Evolutionary conservation across 1,140 invertebrate genomes (phyloP).

Genomic region (Globodera rostochiensis): DNA sequence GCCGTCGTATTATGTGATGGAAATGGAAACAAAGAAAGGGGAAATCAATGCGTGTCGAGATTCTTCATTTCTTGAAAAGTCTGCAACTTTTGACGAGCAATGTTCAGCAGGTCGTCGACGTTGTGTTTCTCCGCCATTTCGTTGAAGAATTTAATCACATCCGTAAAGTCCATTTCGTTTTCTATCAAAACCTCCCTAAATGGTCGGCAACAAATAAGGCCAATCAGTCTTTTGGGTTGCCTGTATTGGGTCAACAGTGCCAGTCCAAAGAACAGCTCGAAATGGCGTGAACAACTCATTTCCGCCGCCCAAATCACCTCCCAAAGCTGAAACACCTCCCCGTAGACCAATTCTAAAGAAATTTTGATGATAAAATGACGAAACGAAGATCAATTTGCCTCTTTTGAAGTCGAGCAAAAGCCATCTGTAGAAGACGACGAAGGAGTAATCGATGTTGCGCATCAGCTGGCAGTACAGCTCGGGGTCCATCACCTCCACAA

Average conservation of each 20-base stretch:
- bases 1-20: too few species aligned
- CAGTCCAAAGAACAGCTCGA: conserved; percentile 88
- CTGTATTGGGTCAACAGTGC: conserved; percentile 87
- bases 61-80: conserved; percentile 41
- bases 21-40: too few species aligned
- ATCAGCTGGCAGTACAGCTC: conserved; percentile 92
- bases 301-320: conserved; percentile 91
- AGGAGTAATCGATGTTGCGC: conserved; percentile 91
- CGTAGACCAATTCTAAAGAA: conserved; percentile 79
- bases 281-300: conserved; percentile 81
- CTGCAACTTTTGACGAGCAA: conserved; percentile 46
- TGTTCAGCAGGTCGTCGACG: conserved; percentile 39
- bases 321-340: conserved; percentile 89
- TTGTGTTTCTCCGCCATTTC: conserved; percentile 58
- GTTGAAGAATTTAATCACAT: conserved; percentile 79
- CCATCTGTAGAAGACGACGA: conserved; percentile 84
- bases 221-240: conserved; percentile 85
- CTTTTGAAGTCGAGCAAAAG: conserved; percentile 79
- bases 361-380: background rate
- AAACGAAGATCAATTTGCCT: conserved; percentile 67
- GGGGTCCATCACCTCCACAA: conserved; percentile 80
- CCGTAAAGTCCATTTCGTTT: conserved; percentile 94
- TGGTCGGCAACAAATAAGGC: too few species aligned
- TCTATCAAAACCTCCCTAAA: conserved; percentile 84
- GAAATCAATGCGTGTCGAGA: too few species aligned